These are phyloP conservation scores for Oryzias woworae DNA, from an alignment of 2,113 vertebrate genomes.

Conservation along the genomic window DNA sequence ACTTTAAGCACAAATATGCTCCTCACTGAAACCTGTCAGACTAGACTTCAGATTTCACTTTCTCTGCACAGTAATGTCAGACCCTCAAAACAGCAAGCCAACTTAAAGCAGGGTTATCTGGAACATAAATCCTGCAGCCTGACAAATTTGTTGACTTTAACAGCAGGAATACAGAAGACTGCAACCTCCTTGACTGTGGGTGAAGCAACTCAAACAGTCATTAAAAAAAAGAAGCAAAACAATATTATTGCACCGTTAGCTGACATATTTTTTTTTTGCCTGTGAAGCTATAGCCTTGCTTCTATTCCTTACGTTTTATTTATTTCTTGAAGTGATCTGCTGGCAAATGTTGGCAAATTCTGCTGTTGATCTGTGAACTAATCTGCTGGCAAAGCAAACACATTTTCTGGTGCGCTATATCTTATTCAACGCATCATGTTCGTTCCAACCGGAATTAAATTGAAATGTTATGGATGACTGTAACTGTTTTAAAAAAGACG, in stretches of 20 bases:
- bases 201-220: constrained; percentile 25
- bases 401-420: not conserved
- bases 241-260: constrained; percentile 2
- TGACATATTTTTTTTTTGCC: constrained; percentile 5
- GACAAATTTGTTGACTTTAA: constrained; percentile 10
- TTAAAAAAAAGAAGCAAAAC: constrained; percentile 25
- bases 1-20: constrained; percentile 17
- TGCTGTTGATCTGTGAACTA: not conserved
- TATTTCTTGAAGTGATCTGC: not conserved
- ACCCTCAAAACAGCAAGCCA: not conserved
- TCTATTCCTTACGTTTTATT: constrained; percentile 11
- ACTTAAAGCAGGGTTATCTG: not conserved
- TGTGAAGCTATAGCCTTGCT: constrained; percentile 2
- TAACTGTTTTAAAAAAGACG: too few relatives aligned
- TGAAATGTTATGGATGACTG: too few relatives aligned
- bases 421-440: constrained; percentile 7
- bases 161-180: not conserved
- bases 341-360: too few relatives aligned
- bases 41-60: not conserved
- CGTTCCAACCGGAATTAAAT: constrained; percentile 9
- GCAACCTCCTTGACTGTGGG: constrained; percentile 21
- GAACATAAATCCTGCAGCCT: not conserved
- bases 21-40: constrained; percentile 10
- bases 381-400: constrained; percentile 13
- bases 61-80: not conserved